Percentiles rank a stretch among this genome's conserved stretches.
phyloP scores from a whole-genome alignment of 2,797 vertebrate genomes.

The Emydoidea blandingii region DNA sequence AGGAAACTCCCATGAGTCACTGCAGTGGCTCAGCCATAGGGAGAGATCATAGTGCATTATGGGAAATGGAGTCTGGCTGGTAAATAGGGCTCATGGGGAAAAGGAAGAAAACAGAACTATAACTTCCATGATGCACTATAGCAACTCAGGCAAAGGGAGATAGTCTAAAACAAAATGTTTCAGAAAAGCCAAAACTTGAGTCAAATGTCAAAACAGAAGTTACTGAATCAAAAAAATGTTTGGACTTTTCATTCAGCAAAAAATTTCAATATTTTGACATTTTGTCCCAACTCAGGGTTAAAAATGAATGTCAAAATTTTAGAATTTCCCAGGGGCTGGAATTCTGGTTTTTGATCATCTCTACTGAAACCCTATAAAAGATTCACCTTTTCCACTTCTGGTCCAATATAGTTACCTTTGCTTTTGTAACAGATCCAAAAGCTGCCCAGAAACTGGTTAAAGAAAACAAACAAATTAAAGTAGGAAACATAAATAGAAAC shows the following conservation, averaged over 20 bases:
- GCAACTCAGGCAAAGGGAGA: background rate
- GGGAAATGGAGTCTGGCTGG: background rate
- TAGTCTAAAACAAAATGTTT: background rate
- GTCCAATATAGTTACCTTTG: background rate
- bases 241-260: background rate
- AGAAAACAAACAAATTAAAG: background rate
- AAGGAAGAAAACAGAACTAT: background rate
- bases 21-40: background rate
- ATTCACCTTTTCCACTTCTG: background rate
- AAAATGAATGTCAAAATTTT: background rate
- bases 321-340: background rate
- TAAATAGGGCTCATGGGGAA: background rate
- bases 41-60: background rate
- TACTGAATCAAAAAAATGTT: background rate
- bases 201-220: background rate
- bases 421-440: background rate
- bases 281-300: background rate
- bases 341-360: background rate
- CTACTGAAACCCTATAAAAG: background rate
- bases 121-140: background rate
- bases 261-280: background rate
- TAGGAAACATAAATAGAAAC: fast-evolving
- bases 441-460: background rate
- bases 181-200: background rate
- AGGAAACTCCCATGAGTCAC: background rate